Conservation (phyloP, 2,797 vertebrate genomes). For the Carcharodon carcharias region DNA sequence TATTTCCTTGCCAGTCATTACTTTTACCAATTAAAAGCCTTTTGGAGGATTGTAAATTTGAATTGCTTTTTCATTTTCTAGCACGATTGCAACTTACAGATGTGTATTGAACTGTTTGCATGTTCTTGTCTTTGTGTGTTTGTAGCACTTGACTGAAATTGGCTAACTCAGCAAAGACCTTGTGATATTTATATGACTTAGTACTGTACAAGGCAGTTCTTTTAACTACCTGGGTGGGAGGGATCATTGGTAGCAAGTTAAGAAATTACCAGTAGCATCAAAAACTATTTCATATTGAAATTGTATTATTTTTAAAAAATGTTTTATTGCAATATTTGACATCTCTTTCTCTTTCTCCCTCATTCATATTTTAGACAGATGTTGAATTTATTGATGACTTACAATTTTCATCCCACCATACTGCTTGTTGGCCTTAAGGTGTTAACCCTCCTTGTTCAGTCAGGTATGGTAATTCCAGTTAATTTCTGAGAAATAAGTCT, state of each 20-base stretch:
- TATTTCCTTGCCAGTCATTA: neutral
- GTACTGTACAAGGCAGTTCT: neutral
- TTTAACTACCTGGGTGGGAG: neutral
- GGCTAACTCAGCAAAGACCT: neutral
- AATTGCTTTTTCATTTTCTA: neutral
- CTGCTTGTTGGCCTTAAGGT: slow-evolving; percentile 67
- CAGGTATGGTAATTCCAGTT: slow-evolving; percentile 61
- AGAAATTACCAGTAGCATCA: neutral
- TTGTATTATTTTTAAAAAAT: neutral
- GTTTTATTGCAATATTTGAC: neutral
- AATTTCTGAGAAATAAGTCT: neutral
- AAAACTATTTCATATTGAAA: neutral
- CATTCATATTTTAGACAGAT: slow-evolving; percentile 65
- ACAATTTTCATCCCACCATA: slow-evolving; percentile 62
- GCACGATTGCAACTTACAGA: neutral
- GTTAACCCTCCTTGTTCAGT: slow-evolving; percentile 75
- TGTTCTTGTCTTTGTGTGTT: neutral
- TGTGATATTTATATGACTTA: neutral
- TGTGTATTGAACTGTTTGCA: neutral
- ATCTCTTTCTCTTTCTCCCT: slow-evolving; percentile 30
- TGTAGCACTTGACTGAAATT: neutral
- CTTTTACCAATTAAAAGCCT: neutral
- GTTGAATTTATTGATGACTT: slow-evolving; percentile 69
- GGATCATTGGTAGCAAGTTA: neutral
- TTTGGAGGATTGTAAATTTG: neutral